Conservation (phyloP, 2,797 vertebrate species). For the Clarias fuscus region DNA sequence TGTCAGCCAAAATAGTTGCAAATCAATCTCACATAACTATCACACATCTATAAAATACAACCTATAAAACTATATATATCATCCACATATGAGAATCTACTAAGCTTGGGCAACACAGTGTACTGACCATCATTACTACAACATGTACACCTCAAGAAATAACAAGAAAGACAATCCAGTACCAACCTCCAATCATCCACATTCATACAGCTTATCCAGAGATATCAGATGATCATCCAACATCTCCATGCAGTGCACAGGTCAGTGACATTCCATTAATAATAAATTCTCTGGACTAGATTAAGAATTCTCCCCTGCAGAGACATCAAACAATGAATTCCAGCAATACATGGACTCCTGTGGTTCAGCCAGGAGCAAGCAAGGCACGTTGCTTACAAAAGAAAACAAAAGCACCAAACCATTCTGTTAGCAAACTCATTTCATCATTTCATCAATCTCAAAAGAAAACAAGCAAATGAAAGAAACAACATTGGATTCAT, state of each 20-base stretch:
- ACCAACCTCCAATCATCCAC: background rate
- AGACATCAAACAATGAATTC: background rate
- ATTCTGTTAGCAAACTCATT: background rate
- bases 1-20: background rate
- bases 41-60: no score
- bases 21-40: background rate
- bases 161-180: background rate
- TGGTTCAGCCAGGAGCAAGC: background rate
- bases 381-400: background rate
- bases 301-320: background rate
- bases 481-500: background rate
- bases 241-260: background rate
- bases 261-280: background rate
- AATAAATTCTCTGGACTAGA: background rate
- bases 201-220: background rate
- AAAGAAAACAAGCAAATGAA: background rate
- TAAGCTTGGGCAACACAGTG: background rate
- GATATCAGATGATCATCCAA: background rate
- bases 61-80: no score
- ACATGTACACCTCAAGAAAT: background rate
- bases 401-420: background rate
- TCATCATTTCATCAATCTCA: background rate
- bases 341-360: background rate
- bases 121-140: background rate
- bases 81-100: no score